Base-by-base conservation (phyloP, 2,113 vertebrate genomes). In the Euleptes europaea region DNA sequence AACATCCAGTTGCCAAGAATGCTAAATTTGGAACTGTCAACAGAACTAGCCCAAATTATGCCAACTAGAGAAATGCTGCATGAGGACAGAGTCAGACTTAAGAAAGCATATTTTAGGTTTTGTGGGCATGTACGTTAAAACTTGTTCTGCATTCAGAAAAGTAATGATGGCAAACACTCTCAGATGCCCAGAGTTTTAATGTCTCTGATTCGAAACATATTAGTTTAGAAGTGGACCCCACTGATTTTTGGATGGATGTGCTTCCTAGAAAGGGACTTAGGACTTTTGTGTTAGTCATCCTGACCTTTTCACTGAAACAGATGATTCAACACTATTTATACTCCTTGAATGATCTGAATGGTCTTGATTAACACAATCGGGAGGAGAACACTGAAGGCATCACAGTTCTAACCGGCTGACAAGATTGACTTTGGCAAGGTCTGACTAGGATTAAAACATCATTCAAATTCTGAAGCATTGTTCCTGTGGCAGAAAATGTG, bases 61-160 rank as follows among this genome's bases (percentile, higher is more conserved):
- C 92, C 85, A 87, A 74, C 60, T 1, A 0, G 77, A 12, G 0
- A 75, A 85, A 28, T 1, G 17, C 70, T 90, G 75, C 70, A 85
- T 40, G 57, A 92, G 80, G 72, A 67, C n/a, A 90, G 84, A 90
- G 65, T 26, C 89, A 91, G 83, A 80, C 40, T 84, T 11, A 70
- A 86, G 83, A 83, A 76, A 91, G 83, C 0, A 0, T 42, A 71
- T 91, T 92, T 72, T 78, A 85, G 83, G 4, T 57, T 69, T 13
- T 67, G 12, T 31, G 5, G 28, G 31, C 44, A 40, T 33, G 54
- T 21, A 77, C 79, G 88, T 92, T 91, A 89, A 89, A 92, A 93
- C 15, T 88, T 87, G 75, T 84, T 90, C 92, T 88, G 79, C 82
- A 94, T 80, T 77, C 80, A 90, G 83, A 89, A 23, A 91, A 66